Conservation (phyloP, 2,113 vertebrate genomes). For the Urocitellus parryii region DNA sequence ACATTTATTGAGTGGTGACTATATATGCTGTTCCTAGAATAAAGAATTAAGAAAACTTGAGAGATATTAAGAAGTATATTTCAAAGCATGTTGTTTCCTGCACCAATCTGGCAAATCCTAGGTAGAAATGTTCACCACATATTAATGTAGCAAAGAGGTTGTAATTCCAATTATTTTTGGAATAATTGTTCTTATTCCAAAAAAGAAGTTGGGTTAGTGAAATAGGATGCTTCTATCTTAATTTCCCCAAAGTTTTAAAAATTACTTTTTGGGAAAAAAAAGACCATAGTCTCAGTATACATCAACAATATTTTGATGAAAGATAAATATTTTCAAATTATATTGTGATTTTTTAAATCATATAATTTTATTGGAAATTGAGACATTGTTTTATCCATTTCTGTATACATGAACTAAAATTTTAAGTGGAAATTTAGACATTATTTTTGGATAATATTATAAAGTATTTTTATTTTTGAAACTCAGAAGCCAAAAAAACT, state of each 20-base stretch:
- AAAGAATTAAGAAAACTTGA: background rate
- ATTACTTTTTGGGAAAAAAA: background rate
- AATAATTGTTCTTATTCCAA: too few species aligned
- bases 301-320: constrained; percentile 18
- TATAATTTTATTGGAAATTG: background rate
- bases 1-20: background rate
- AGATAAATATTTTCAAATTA: background rate
- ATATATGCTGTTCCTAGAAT: background rate
- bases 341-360: background rate
- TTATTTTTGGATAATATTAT: background rate
- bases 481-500: background rate
- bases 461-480: background rate
- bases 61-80: background rate
- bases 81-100: background rate
- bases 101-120: background rate
- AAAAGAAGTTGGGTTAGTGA: background rate
- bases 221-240: background rate
- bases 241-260: background rate
- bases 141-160: background rate
- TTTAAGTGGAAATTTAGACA: background rate
- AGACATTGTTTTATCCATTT: background rate
- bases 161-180: too few species aligned
- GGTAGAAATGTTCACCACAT: background rate
- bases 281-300: background rate
- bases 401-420: background rate